A percentile compares a stretch with the other conserved stretches of the same genome.
Conservation (phyloP, 2,113 vertebrate species). For the Calidris pugnax region DNA sequence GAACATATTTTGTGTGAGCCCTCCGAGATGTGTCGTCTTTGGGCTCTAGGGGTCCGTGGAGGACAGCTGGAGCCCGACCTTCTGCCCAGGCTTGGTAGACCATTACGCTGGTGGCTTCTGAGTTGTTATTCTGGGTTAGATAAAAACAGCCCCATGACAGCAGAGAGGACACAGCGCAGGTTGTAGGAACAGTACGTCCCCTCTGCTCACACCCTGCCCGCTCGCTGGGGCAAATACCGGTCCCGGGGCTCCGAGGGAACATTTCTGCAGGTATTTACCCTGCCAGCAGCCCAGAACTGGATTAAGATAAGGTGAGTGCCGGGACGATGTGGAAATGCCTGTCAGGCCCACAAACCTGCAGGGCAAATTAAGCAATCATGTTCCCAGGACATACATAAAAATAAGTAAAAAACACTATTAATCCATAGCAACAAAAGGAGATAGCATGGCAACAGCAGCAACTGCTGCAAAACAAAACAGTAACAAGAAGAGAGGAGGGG, state of each 20-base stretch:
- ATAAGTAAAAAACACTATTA: conserved; percentile 60
- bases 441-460: conserved; percentile 60
- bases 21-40: neutral
- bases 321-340: conserved; percentile 9
- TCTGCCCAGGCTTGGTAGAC: neutral
- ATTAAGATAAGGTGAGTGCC: neutral
- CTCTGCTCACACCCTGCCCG: neutral
- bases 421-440: conserved; percentile 63
- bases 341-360: conserved; percentile 13
- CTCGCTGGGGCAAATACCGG: neutral
- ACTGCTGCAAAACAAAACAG: conserved; percentile 59
- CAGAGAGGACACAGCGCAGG: neutral
- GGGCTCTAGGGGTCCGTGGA: neutral
- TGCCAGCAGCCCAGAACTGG: conserved; percentile 15
- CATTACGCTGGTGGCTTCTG: rapidly evolving
- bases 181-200: neutral
- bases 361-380: conserved; percentile 46
- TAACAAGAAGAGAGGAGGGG: neutral
- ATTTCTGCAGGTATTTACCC: conserved; percentile 37
- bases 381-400: conserved; percentile 67
- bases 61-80: neutral
- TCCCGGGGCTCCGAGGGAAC: neutral
- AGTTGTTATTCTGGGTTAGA: neutral
- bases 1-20: neutral
- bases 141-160: neutral